Base-by-base conservation (phyloP, 2,113 vertebrate species). In the Ptychochromis oligacanthus region DNA sequence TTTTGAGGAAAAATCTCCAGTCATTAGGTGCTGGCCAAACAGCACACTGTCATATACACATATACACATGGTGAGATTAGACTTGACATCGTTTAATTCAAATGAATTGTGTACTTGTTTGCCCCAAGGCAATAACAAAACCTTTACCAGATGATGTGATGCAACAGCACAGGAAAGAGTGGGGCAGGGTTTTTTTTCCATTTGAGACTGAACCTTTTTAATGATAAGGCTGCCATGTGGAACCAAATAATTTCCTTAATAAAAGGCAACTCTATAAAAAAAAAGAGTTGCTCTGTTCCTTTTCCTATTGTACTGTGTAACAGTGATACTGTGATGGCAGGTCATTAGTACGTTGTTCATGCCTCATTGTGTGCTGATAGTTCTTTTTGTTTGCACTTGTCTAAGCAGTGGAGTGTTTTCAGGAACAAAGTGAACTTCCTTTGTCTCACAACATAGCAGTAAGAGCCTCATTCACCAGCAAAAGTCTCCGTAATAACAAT, bases 321-420 rank as follows among this genome's bases (percentile, higher is more conserved):
- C 80, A 78, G 67, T 55, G 79, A 77, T 88, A 59, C 78, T n/a
- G 31, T 64, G 74, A 62, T 79, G 87, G 77, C 54, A 57, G 89
- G 78, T 88, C 89, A 83, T 89, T 88, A 87, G 62, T 26, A 80
- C 72, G 57, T 77, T 60, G 20, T 82, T 76, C 75, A 88, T 43
- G 67, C 62, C 60, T 82, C 79, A 84, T 79, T 85, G 80, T 75
- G 54, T 77, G 18, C 54, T 56, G 40, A 80, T 72, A 54, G 20
- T 14, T 61, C 81, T 76, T 87, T 85, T 88, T 89, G 67, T 92
- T 87, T 88, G 59, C 18, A 49, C 18, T 75, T 74, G 64, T 85
- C 83, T 72, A 83, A 83, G 56, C 72, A 75, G 70, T 77, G 70
- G 40, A 20, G 52, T 46, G 34, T 80, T 75, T 85, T 54, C 60